These are phyloP conservation scores for Drosophila burlai DNA, from an alignment of 1,140 invertebrate species.

Conservation along the genomic window DNA sequence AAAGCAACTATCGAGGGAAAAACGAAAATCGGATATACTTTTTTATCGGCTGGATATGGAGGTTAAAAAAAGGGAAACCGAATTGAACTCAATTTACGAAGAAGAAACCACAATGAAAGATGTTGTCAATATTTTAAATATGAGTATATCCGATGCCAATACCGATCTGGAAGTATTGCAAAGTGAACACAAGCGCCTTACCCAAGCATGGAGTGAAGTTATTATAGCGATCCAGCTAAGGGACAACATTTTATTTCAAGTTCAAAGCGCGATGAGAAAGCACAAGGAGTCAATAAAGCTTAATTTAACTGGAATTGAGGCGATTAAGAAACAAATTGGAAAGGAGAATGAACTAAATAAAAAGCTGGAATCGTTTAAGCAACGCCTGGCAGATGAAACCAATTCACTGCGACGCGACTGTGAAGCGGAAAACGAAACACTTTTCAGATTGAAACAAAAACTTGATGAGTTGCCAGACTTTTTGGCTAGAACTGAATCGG, in stretches of 20 bases:
- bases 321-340: slow-evolving; percentile 87
- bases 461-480: slow-evolving; percentile 86
- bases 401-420: slow-evolving; percentile 81
- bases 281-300: slow-evolving; percentile 87
- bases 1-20: slow-evolving; percentile 85
- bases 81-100: slow-evolving; percentile 85
- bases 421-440: slow-evolving; percentile 73
- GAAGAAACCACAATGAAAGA: slow-evolving; percentile 86
- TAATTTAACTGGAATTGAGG: slow-evolving; percentile 86
- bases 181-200: slow-evolving; percentile 88
- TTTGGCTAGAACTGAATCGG: slow-evolving; percentile 87
- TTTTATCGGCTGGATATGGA: slow-evolving; percentile 86
- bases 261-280: slow-evolving; percentile 85
- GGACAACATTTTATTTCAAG: slow-evolving; percentile 88
- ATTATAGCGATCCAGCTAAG: slow-evolving; percentile 89
- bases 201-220: slow-evolving; percentile 90
- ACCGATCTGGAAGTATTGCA: slow-evolving; percentile 90
- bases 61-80: slow-evolving; percentile 86
- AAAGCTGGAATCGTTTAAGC: slow-evolving; percentile 87
- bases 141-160: slow-evolving; percentile 87
- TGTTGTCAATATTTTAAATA: slow-evolving; percentile 85
- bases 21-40: slow-evolving; percentile 86
- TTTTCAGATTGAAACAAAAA: slow-evolving; percentile 85
- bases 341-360: slow-evolving; percentile 90
- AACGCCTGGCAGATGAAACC: slow-evolving; percentile 87